Base-by-base conservation (phyloP, 2,888 invertebrate genomes). In the Torymus aiolomorphi region DNA sequence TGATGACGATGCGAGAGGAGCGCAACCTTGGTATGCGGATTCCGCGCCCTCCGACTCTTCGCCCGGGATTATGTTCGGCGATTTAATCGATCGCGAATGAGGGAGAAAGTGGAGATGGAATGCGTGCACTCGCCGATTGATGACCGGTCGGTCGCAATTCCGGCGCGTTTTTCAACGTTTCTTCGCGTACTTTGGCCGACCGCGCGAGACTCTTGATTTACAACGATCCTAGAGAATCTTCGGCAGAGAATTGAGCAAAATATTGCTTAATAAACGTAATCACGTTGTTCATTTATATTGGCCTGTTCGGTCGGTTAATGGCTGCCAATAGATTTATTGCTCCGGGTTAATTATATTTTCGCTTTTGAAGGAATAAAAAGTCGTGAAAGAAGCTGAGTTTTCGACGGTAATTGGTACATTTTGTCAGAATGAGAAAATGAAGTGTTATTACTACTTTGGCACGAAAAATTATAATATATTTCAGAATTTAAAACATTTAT, bases 191-290 rank as follows among this genome's bases (percentile, higher is more conserved):
- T 16, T 61, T 10, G 42, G 42, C 8, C 42, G 42, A 5, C 42
- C 8, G 5, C 42, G 42, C 4, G 18, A 54, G 65, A 20, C 20
- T 10, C 20, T 16, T 78, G 79, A 79, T 79, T 74, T 79, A 79
- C 79, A 70, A 75, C 18, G 63, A 70, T 79, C 67, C 78, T 78
- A 78, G 78, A 73, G 18, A 49, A 67, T 73, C 71, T 79, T 75
- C 59, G 52, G 57, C 56, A 42, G 63, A 16, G 52, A 51, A 70
- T 70, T 75, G n/a, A 74, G 52, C 77, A 59, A 74, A 74, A 74
- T 70, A 70, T 69, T 67, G 70, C 78, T 79, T 79, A 79, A 79
- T 74, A 74, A 79, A 79, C 69, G 70, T 74, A 79, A 79, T 79
- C 74, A 52, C 69, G 56, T 63, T 70, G 49, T 42, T 63, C 71